Evolutionary conservation across 1,140 invertebrate species (phyloP).

Genomic region (Triops cancriformis): DNA sequence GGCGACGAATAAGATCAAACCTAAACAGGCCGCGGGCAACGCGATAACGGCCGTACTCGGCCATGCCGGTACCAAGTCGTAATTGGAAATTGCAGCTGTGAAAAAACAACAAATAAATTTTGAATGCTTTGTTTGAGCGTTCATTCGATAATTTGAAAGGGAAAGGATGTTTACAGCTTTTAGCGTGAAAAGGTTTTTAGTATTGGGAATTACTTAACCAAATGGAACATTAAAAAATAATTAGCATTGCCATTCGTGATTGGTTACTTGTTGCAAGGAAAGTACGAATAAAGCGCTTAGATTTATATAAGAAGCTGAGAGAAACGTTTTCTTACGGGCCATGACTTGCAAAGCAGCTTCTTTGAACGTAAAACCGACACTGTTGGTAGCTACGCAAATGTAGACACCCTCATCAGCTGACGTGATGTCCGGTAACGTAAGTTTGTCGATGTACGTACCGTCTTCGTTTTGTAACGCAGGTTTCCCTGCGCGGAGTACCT

Average conservation of each 20-base stretch:
- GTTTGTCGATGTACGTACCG: constrained; percentile 26
- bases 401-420: constrained; percentile 23
- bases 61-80: constrained; percentile 8
- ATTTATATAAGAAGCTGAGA: background rate
- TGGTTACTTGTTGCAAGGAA: no score
- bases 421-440: constrained; percentile 17
- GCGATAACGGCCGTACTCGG: constrained; percentile 23
- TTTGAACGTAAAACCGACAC: constrained; percentile 22
- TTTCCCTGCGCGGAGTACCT: constrained; percentile 22
- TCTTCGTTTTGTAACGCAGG: constrained; percentile 23
- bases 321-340: constrained; percentile 10
- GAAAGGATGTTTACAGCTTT: background rate
- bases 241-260: no score
- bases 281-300: no score
- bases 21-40: constrained; percentile 11
- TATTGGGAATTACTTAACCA: no score
- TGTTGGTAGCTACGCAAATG: constrained; percentile 28
- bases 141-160: background rate
- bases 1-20: constrained; percentile 20
- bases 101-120: constrained; percentile 2
- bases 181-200: background rate
- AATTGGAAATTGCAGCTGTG: background rate
- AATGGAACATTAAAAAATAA: no score
- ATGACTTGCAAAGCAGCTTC: constrained; percentile 27
- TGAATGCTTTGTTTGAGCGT: background rate